Evolutionary conservation across 2,888 invertebrate genomes (phyloP).

Genomic region (Encarsia formosa): DNA sequence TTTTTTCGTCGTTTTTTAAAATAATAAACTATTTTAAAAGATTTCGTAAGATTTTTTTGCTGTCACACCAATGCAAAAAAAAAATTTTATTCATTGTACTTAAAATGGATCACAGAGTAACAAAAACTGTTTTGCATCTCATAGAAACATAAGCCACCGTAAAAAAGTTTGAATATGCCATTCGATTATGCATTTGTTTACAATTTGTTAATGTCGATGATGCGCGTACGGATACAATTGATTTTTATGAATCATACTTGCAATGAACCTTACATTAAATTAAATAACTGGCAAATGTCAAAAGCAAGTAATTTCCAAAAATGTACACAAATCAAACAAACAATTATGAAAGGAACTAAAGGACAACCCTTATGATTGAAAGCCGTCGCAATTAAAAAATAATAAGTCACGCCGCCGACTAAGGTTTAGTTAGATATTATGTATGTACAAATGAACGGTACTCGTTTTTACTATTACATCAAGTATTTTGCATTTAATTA

Average conservation of each 20-base stretch:
- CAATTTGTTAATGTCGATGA: slow-evolving; percentile 17
- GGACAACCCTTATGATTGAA: slow-evolving; percentile 20
- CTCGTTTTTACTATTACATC: slow-evolving; percentile 48
- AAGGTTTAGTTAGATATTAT: slow-evolving; percentile 49
- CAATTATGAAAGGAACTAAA: slow-evolving; percentile 19
- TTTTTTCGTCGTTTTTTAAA: too few species aligned
- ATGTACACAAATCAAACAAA: neutral
- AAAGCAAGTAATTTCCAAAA: slow-evolving; percentile 14
- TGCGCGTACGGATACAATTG: slow-evolving; percentile 7
- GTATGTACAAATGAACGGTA: slow-evolving; percentile 49
- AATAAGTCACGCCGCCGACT: slow-evolving; percentile 49
- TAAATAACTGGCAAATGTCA: slow-evolving; percentile 9
- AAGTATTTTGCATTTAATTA: slow-evolving; percentile 45
- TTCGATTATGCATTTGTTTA: slow-evolving; percentile 24
- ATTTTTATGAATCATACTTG: too few species aligned
- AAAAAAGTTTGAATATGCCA: slow-evolving; percentile 22
- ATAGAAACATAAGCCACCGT: slow-evolving; percentile 25
- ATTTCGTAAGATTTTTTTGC: too few species aligned
- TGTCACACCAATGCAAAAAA: too few species aligned
- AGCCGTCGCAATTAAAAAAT: slow-evolving; percentile 23
- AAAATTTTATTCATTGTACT: too few species aligned
- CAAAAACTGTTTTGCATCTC: slow-evolving; percentile 20
- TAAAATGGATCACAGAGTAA: slow-evolving; percentile 8
- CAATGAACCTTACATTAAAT: neutral
- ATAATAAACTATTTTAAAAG: too few species aligned